Conservation (phyloP, 2,888 invertebrate species). For the Epirrhoe tristata region DNA sequence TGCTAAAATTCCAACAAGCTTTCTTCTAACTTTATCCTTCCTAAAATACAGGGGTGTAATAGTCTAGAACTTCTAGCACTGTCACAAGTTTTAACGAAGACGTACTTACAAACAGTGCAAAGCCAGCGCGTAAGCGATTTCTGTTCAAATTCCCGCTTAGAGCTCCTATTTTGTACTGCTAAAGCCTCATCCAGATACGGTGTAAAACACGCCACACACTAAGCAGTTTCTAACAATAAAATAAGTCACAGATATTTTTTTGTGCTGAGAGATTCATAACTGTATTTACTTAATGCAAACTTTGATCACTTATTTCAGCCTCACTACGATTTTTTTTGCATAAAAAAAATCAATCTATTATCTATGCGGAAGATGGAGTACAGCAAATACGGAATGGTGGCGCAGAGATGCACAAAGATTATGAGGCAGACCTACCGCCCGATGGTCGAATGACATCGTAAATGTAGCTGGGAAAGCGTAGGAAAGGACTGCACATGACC, state of each 20-base stretch:
- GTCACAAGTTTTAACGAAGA: slow-evolving; percentile 18
- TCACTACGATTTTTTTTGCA: too few species aligned
- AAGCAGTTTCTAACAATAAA: background rate
- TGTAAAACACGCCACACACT: background rate
- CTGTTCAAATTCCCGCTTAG: slow-evolving; percentile 10
- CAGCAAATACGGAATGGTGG: too few species aligned
- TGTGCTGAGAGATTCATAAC: background rate
- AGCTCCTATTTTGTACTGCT: slow-evolving; percentile 8
- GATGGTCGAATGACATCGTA: too few species aligned
- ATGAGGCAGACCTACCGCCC: too few species aligned
- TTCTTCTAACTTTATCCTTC: background rate
- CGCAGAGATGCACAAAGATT: too few species aligned
- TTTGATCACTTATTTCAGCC: too few species aligned
- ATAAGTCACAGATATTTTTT: background rate
- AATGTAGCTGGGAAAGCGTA: too few species aligned
- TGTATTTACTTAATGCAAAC: too few species aligned
- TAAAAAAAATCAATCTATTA: too few species aligned
- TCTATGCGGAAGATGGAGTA: too few species aligned
- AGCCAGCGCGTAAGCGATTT: slow-evolving; percentile 14
- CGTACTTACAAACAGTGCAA: slow-evolving; percentile 14
- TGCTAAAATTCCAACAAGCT: background rate
- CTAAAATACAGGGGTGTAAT: background rate
- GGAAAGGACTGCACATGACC: too few species aligned
- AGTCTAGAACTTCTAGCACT: slow-evolving; percentile 1
- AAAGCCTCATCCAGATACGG: slow-evolving; percentile 1